Evolutionary conservation across 2,797 vertebrate species (phyloP).

Genomic region (Poecile montanus): DNA sequence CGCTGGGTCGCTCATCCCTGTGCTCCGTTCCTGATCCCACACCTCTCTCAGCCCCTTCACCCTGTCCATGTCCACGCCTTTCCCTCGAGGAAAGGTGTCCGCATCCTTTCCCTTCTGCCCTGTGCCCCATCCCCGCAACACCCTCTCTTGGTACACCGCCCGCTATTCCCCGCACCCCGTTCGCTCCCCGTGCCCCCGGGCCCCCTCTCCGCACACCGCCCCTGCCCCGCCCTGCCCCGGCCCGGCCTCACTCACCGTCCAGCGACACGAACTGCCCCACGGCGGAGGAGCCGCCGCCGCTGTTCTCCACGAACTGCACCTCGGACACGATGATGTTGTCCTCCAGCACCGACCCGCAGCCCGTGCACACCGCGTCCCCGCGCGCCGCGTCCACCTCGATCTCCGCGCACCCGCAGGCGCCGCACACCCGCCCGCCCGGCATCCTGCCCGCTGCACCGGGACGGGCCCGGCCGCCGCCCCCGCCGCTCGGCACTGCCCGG

Average conservation of each 20-base stretch:
- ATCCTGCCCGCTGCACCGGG: constrained; percentile 80
- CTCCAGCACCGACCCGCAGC: constrained; percentile 93
- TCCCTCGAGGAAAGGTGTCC: neutral
- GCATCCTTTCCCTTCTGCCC: neutral
- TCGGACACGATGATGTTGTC: constrained; percentile 98
- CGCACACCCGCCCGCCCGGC: constrained; percentile 86
- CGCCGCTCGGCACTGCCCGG: neutral
- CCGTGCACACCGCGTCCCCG: constrained; percentile 92
- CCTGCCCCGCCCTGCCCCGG: neutral
- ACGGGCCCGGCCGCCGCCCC: neutral
- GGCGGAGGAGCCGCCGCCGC: constrained; percentile 90
- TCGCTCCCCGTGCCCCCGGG: neutral
- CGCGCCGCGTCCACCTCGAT: constrained; percentile 93
- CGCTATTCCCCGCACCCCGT: neutral
- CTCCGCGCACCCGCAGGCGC: constrained; percentile 87
- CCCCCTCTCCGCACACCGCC: neutral
- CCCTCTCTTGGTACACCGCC: too few species aligned
- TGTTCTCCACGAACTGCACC: constrained; percentile 95
- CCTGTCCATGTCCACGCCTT: neutral
- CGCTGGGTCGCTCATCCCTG: neutral
- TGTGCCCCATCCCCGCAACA: neutral
- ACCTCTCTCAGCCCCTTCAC: neutral
- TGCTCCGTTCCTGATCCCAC: neutral
- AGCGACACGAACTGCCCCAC: constrained; percentile 95
- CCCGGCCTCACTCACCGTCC: constrained; percentile 80